Evolutionary conservation across 1,140 invertebrate genomes (phyloP).

Genomic region (Drosophila auraria): DNA sequence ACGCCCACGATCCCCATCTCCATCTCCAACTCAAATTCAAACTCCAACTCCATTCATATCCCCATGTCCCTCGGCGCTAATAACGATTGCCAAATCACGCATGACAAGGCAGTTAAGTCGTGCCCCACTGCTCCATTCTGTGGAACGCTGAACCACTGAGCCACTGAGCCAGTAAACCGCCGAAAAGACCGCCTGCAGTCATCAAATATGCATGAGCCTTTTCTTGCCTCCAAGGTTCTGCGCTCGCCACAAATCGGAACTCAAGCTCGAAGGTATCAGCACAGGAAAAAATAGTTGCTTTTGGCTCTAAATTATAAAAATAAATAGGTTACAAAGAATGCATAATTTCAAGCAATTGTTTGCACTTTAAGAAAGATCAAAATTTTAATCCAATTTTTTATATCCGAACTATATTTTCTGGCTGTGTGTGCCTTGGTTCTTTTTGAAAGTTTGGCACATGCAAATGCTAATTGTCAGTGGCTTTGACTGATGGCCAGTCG

Average conservation of each 20-base stretch:
- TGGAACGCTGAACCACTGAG: conserved; percentile 9
- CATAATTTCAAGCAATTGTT: too few relatives aligned
- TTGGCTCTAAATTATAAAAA: too few relatives aligned
- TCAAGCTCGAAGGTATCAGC: conserved; percentile 52
- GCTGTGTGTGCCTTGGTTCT: conserved; percentile 37
- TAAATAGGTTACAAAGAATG: too few relatives aligned
- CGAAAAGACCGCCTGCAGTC: conserved; percentile 52
- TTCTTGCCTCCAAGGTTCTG: conserved; percentile 67
- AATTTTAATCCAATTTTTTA: too few relatives aligned
- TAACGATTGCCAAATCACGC: conserved; percentile 67
- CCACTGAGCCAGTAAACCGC: conserved; percentile 21
- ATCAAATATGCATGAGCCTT: conserved; percentile 61
- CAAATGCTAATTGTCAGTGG: conserved; percentile 69
- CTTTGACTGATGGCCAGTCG: conserved; percentile 65
- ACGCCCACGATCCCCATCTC: conserved; percentile 56
- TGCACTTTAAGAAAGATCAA: too few relatives aligned
- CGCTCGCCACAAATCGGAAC: conserved; percentile 29
- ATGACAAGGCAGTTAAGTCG: conserved; percentile 68
- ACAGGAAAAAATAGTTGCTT: conserved; percentile 2
- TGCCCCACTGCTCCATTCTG: conserved; percentile 32
- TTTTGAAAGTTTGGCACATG: conserved; percentile 71
- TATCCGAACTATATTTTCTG: conserved; percentile 5
- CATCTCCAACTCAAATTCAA: background rate
- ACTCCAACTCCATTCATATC: background rate
- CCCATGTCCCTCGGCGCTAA: conserved; percentile 42